These are phyloP conservation scores for Halocynthia roretzi DNA, from an alignment of 23 tunicate genomes.

Conservation along the genomic window DNA sequence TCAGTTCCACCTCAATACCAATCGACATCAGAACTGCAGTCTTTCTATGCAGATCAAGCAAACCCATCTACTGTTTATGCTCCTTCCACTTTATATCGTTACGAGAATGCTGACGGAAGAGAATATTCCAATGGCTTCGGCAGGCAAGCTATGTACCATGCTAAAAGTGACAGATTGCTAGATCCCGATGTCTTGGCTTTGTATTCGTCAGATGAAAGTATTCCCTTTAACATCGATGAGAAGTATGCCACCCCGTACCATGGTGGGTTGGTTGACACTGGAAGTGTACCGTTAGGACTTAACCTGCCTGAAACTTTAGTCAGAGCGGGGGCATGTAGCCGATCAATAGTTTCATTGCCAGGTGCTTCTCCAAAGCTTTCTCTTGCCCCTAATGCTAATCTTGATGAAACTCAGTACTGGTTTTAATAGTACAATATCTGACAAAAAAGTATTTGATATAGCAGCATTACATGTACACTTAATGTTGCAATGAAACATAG, in stretches of 20 bases:
- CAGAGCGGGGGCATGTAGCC: not conserved
- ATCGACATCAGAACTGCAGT: conserved; percentile 5
- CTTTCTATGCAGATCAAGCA: not conserved
- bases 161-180: conserved; percentile 16
- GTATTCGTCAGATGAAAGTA: conserved; percentile 49
- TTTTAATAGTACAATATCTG: not conserved
- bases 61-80: conserved; percentile 9
- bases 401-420: conserved; percentile 18
- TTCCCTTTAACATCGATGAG: conserved; percentile 22
- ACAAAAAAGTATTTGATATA: too few relatives aligned
- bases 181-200: conserved; percentile 23
- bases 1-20: too few relatives aligned
- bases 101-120: conserved; percentile 1
- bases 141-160: not conserved
- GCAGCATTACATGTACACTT: too few relatives aligned
- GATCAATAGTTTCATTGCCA: conserved; percentile 18
- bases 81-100: conserved; percentile 19
- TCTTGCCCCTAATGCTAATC: conserved; percentile 1
- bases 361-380: conserved; percentile 4
- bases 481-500: too few relatives aligned
- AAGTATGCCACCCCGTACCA: conserved; percentile 5
- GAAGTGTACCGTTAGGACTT: conserved; percentile 28
- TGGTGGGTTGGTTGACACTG: conserved; percentile 12
- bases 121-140: too few relatives aligned
- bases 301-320: not conserved